Conservation (phyloP, 2,888 invertebrate genomes). For the Alitta virens region DNA sequence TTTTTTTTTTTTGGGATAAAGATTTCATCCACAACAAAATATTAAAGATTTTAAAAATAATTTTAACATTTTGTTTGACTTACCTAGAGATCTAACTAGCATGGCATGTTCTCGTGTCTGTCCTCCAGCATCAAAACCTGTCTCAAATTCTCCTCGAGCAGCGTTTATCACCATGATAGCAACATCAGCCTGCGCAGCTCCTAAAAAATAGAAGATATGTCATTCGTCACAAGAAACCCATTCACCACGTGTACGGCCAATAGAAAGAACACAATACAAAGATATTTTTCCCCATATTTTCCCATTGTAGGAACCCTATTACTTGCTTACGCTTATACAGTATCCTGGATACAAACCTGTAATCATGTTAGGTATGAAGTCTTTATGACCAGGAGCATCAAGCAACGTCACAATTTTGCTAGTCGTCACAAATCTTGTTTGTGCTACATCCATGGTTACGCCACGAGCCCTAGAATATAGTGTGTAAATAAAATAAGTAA, state of each 20-base stretch:
- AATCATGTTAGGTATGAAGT: conserved; percentile 99
- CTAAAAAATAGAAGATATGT: conserved; percentile 57
- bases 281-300: no score
- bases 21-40: no score
- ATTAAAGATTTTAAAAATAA: no score
- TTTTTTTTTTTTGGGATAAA: no score
- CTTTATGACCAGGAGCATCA: conserved; percentile 98
- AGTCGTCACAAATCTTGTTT: conserved; percentile 86
- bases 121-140: conserved; percentile 96
- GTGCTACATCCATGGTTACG: conserved; percentile 98
- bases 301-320: no score
- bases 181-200: conserved; percentile 95
- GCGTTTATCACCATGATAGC: conserved; percentile 95
- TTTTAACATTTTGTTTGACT: no score
- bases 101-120: conserved; percentile 97
- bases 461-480: conserved; percentile 75
- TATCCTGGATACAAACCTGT: conserved; percentile 59
- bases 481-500: no score
- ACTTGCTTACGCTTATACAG: no score
- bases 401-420: conserved; percentile 71
- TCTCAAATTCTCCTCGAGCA: conserved; percentile 92
- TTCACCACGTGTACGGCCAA: no score
- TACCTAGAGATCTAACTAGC: conserved; percentile 76
- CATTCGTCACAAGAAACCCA: no score
- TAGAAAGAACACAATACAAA: no score